Percentiles rank a stretch among this genome's conserved stretches.
phyloP scores from a whole-genome alignment of 1,140 invertebrate species.

The Schmidtea mediterranea region DNA sequence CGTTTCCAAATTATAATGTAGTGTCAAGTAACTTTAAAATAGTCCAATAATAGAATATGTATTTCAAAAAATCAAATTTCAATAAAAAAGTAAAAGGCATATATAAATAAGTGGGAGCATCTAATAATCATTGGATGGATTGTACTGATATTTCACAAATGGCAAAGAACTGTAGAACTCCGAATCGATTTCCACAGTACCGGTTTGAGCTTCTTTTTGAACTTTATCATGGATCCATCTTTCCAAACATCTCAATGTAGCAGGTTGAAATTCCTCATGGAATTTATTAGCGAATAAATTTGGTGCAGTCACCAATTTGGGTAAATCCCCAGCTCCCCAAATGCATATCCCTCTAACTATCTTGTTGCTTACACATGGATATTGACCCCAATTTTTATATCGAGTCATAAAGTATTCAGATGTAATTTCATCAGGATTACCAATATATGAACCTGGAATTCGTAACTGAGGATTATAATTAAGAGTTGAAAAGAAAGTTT shows the following conservation, averaged over 20 bases:
- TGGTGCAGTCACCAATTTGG: conserved; percentile 8
- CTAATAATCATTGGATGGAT: too few species aligned
- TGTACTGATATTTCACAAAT: too few species aligned
- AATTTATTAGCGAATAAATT: conserved; percentile 23
- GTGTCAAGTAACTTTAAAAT: too few species aligned
- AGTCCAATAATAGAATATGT: too few species aligned
- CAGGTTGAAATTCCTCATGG: conserved; percentile 12
- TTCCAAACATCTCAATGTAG: conserved; percentile 17
- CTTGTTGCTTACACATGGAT: neutral
- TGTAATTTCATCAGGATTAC: neutral
- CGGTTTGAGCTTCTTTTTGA: neutral
- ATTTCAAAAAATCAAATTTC: too few species aligned
- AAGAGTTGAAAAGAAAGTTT: conserved; percentile 10
- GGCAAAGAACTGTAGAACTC: too few species aligned
- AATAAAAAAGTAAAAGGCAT: too few species aligned
- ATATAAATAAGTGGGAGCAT: too few species aligned
- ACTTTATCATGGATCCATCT: conserved; percentile 10
- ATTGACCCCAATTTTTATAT: conserved; percentile 4
- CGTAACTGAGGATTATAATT: conserved; percentile 9
- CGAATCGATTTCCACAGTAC: too few species aligned
- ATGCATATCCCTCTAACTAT: conserved; percentile 14
- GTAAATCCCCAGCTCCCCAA: conserved; percentile 14
- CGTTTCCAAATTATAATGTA: too few species aligned
- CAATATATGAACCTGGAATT: conserved; percentile 8
- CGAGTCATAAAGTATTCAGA: neutral